A percentile compares a stretch with the other conserved stretches of the same genome.
These are phyloP conservation scores for Chunga burmeisteri DNA, from an alignment of 2,113 vertebrate species.

Conservation along the genomic window DNA sequence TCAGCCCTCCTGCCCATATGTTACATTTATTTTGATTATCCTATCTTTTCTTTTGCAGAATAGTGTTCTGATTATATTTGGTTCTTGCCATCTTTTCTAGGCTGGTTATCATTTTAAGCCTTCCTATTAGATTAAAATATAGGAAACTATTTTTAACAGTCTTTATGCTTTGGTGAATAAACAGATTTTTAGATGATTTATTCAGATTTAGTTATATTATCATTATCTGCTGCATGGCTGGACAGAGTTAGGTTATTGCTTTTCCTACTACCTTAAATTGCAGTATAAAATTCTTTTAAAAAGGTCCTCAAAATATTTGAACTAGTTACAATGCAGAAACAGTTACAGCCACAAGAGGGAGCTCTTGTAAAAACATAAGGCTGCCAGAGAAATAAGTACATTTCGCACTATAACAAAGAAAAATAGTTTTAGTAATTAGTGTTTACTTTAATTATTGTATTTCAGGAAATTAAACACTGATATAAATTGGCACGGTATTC, in stretches of 20 bases:
- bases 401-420: background rate
- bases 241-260: background rate
- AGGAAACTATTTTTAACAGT: background rate
- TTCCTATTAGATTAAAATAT: background rate
- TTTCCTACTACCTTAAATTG: conserved; percentile 18
- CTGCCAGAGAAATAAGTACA: background rate
- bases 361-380: conserved; percentile 72
- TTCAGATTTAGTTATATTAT: background rate
- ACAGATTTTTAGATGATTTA: conserved; percentile 23
- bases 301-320: background rate
- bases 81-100: background rate
- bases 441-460: conserved; percentile 35
- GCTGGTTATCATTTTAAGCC: background rate
- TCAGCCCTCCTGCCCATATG: background rate
- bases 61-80: conserved; percentile 19
- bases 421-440: conserved; percentile 42
- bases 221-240: background rate
- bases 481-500: background rate
- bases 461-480: conserved; percentile 40
- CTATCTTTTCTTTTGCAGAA: background rate
- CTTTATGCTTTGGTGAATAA: background rate
- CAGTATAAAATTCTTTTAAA: background rate
- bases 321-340: conserved; percentile 40
- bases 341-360: conserved; percentile 69
- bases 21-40: conserved; percentile 46